Evolutionary conservation across 1,140 invertebrate species (phyloP).

Genomic region (Pogonognathellus flavescens): DNA sequence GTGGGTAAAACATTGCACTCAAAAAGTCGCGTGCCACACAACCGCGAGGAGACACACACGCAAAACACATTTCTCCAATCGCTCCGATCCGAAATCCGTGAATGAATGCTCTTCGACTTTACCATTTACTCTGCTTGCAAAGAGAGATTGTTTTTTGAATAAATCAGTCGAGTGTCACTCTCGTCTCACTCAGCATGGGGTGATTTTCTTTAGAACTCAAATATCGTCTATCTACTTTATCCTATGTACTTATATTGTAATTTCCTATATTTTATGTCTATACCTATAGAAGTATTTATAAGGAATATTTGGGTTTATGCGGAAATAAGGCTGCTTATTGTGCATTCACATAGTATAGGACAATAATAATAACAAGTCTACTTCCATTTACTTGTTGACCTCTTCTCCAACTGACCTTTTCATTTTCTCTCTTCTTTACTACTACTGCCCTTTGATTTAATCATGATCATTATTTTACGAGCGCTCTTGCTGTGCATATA

Average conservation of each 20-base stretch:
- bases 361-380: neutral
- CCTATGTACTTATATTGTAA: neutral
- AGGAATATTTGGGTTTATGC: neutral
- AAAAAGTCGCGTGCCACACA: conserved; percentile 44
- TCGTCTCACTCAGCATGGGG: conserved; percentile 24
- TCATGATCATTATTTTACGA: too few relatives aligned
- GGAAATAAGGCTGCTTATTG: neutral
- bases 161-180: conserved; percentile 18
- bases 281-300: neutral
- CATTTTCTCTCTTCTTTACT: conserved; percentile 13
- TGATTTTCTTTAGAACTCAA: neutral
- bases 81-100: conserved; percentile 9
- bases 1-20: conserved; percentile 31
- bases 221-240: too few relatives aligned
- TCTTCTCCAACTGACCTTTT: neutral
- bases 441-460: too few relatives aligned
- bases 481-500: too few relatives aligned
- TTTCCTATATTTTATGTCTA: neutral
- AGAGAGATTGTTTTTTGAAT: conserved; percentile 49
- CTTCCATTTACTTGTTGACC: conserved; percentile 46
- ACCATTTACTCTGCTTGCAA: neutral
- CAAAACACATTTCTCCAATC: conserved; percentile 28
- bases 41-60: conserved; percentile 36
- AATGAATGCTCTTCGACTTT: neutral
- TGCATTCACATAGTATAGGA: neutral